Evolutionary conservation across 2,113 vertebrate genomes (phyloP), one percentile per base, ranked within the genome.

Genomic region (Irena cyanogastra): DNA sequence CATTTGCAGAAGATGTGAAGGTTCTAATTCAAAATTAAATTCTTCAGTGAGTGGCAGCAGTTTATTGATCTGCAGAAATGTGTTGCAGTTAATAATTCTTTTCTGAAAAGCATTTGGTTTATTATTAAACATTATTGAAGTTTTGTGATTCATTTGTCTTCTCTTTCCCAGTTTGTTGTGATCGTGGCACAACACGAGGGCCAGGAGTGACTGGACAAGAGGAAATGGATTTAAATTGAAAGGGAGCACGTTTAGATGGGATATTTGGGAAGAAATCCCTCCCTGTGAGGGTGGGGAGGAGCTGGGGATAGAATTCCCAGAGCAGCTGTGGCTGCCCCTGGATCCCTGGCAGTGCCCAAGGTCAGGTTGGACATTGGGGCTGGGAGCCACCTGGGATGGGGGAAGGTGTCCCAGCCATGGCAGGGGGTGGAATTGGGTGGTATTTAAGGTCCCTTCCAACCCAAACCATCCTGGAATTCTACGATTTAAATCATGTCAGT

Each of bases 401-500:
- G 47, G 24, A 0, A 87, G 12, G 13, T 30, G 47, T 70, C 54
- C 37, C 33, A 52, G 37, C 27, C 33, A 33, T 19, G 63, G 33
- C 33, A 44, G n/a, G 11, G 4, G 22, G 10, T 37, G 47, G 15
- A 0, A 39, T 0, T 10, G 23, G 54, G 30, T 54, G 20, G n/a
- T n/a, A n/a, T 47, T 79, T 49, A 18, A 47, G 13, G 7, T 71
- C 21, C 23, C 5, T 49, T 71, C 9, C 35, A 79, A n/a, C 20
- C 24, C 41, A 49, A 71, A 37, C 18, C 31, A 59, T 30, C 6
- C 19, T 28, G 23, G 12, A 11, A 61, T 66, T 66, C 33, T 10
- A 0, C 24, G 19, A 50, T 59, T 31, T 4, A 37, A 75, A 39
- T 26, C 3, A 12, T 0, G 0, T 16, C 30, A 39, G 3, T 64